Conservation (phyloP, 2,888 invertebrate species). For the Latrodectus elegans region DNA sequence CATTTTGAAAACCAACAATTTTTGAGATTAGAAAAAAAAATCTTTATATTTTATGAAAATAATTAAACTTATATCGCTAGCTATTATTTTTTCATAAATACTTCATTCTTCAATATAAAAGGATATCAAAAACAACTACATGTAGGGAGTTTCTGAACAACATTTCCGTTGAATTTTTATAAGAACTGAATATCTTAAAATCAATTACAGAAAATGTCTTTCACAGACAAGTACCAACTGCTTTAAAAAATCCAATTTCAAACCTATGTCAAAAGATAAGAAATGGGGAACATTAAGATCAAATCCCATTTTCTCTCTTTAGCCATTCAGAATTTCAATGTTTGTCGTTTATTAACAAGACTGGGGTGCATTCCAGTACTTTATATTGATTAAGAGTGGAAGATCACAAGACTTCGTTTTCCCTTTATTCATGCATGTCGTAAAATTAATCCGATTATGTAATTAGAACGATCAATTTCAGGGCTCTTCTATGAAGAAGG, state of each 20-base stretch:
- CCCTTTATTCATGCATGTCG: slow-evolving; percentile 56
- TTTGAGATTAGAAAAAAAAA: too few species aligned
- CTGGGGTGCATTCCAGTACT: slow-evolving; percentile 26
- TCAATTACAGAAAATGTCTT: slow-evolving; percentile 44
- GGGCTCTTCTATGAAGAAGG: slow-evolving; percentile 27
- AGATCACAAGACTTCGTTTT: slow-evolving; percentile 47
- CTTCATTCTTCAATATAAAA: too few species aligned
- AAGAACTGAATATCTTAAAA: not conserved
- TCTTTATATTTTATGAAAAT: too few species aligned
- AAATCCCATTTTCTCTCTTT: slow-evolving; percentile 26
- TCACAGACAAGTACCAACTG: slow-evolving; percentile 30
- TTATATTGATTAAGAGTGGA: slow-evolving; percentile 52
- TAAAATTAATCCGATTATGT: slow-evolving; percentile 64
- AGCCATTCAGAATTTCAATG: slow-evolving; percentile 46
- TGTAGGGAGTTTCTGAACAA: too few species aligned
- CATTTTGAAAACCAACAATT: too few species aligned
- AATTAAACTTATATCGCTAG: too few species aligned
- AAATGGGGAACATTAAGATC: slow-evolving; percentile 45
- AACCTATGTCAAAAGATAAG: slow-evolving; percentile 51
- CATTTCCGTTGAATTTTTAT: too few species aligned
- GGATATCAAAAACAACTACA: too few species aligned
- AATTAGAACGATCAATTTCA: slow-evolving; percentile 59
- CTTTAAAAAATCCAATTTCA: slow-evolving; percentile 43
- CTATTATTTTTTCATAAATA: too few species aligned
- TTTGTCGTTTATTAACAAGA: slow-evolving; percentile 64